phyloP scores from a whole-genome alignment of 1,140 invertebrate genomes.

The Augochlora pura region DNA sequence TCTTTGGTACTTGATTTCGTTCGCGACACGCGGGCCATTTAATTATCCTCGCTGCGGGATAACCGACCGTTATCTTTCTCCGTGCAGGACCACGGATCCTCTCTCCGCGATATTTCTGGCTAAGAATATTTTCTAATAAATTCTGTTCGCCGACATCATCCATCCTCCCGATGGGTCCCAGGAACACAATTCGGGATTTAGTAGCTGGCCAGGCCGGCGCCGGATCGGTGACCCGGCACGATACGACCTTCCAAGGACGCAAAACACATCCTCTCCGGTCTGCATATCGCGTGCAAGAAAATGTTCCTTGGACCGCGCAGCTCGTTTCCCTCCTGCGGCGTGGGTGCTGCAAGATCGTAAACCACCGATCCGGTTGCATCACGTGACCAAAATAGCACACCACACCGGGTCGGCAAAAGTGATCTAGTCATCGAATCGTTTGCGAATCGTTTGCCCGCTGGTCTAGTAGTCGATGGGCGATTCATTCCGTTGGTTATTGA shows the following conservation, averaged over 20 bases:
- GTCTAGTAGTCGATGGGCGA: too few species aligned
- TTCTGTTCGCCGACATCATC: constrained; percentile 25
- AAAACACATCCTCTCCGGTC: constrained; percentile 46
- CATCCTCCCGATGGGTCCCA: constrained; percentile 2
- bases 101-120: constrained; percentile 29
- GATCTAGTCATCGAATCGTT: neutral
- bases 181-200: constrained; percentile 56
- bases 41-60: constrained; percentile 48
- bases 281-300: constrained; percentile 38
- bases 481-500: too few species aligned
- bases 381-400: constrained; percentile 64
- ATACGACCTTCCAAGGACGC: constrained; percentile 69
- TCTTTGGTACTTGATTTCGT: constrained; percentile 21
- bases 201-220: constrained; percentile 49
- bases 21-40: constrained; percentile 28
- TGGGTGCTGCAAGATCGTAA: constrained; percentile 54
- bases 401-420: neutral
- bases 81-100: neutral
- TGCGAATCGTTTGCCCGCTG: neutral
- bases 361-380: constrained; percentile 58
- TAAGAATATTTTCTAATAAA: constrained; percentile 50
- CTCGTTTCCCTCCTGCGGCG: constrained; percentile 31
- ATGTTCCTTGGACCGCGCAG: constrained; percentile 1
- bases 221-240: constrained; percentile 61
- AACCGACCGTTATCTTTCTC: constrained; percentile 33